Evolutionary conservation across 2,113 vertebrate genomes (phyloP).

Genomic region (Coptodon bakossiorum): DNA sequence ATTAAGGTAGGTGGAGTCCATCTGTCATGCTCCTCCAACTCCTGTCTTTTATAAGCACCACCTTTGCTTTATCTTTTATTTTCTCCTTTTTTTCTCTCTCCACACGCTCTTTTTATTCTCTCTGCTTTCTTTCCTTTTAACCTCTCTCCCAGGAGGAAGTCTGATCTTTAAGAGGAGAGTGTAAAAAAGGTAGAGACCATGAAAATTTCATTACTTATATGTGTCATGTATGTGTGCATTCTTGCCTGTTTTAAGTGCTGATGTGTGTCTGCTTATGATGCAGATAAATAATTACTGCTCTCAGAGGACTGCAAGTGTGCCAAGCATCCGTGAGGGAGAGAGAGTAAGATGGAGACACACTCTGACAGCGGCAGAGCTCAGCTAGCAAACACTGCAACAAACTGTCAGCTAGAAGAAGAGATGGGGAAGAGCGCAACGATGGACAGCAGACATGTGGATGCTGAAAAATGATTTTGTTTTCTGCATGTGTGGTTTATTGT

Average conservation of each 20-base stretch:
- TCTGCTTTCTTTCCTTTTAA: not conserved
- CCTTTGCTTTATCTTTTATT: not conserved
- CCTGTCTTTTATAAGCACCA: not conserved
- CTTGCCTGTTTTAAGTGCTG: not conserved
- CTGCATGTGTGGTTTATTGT: not conserved
- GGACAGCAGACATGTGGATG: not conserved
- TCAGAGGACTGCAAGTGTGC: constrained; percentile 13
- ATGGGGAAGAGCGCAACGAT: not conserved
- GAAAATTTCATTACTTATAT: not conserved
- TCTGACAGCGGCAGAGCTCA: not conserved
- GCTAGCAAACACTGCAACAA: constrained; percentile 3
- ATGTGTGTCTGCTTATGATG: not conserved
- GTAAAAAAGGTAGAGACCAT: not conserved
- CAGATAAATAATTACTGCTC: not conserved
- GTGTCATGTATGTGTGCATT: not conserved
- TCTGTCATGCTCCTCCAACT: not conserved
- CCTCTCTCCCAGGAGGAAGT: constrained; percentile 13
- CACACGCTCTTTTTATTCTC: not conserved
- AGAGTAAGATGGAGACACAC: not conserved
- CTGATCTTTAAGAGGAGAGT: constrained; percentile 17
- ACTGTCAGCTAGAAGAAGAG: not conserved
- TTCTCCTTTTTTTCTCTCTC: not conserved
- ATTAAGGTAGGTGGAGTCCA: not conserved
- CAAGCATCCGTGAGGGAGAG: not conserved
- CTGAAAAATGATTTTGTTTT: not conserved